phyloP scores from a whole-genome alignment of 2,888 invertebrate genomes.

The Leptarthrus brevirostris region DNA sequence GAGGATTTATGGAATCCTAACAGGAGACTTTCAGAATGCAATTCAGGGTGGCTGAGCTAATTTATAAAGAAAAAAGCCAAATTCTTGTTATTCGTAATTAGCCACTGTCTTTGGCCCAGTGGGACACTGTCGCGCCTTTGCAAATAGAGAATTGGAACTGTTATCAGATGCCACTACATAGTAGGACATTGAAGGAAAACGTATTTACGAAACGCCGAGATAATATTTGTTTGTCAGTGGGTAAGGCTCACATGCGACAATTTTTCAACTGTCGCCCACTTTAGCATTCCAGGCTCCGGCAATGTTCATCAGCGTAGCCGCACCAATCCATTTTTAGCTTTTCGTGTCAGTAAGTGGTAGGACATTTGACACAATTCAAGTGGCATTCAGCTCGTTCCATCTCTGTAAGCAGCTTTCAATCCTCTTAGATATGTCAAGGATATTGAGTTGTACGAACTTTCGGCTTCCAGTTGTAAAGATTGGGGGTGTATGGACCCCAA shows the following conservation, averaged over 20 bases:
- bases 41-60: slow-evolving; percentile 1
- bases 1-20: slow-evolving; percentile 42
- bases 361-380: slow-evolving; percentile 1
- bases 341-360: slow-evolving; percentile 23
- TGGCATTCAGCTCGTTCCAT: neutral
- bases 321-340: slow-evolving; percentile 20
- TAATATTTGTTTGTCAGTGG: neutral
- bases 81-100: slow-evolving; percentile 22
- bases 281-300: neutral
- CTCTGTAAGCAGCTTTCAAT: slow-evolving; percentile 23
- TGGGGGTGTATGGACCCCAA: slow-evolving; percentile 46
- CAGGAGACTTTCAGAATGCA: neutral
- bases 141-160: slow-evolving; percentile 1
- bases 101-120: slow-evolving; percentile 13
- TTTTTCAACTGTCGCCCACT: slow-evolving; percentile 8
- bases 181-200: neutral
- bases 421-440: slow-evolving; percentile 17
- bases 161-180: slow-evolving; percentile 5
- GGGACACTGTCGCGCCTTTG: slow-evolving; percentile 16
- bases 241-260: slow-evolving; percentile 4
- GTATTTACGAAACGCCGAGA: neutral
- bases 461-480: slow-evolving; percentile 17
- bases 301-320: slow-evolving; percentile 6
- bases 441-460: slow-evolving; percentile 31
- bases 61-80: neutral